A percentile compares a stretch with the other conserved stretches of the same genome.
Conservation (phyloP, 2,113 vertebrate genomes). For the Anarhynchus alexandrinus region DNA sequence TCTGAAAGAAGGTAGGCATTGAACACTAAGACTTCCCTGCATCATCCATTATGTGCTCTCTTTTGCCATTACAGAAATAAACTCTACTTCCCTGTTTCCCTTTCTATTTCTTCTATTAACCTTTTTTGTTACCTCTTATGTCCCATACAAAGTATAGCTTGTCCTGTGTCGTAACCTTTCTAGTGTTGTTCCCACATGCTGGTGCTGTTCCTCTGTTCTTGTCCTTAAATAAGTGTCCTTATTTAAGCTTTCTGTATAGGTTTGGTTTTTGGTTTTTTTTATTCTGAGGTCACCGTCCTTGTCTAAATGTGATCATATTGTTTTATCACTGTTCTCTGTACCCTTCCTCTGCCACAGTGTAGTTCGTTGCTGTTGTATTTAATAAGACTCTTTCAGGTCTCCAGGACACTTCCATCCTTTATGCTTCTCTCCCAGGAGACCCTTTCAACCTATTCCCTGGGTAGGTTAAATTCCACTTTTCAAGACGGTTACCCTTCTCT, state of each 20-base stretch:
- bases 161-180: background rate
- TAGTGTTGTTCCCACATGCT: background rate
- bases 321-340: background rate
- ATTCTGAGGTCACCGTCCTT: background rate
- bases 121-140: background rate
- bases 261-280: background rate
- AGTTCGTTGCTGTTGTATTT: background rate
- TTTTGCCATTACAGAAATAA: background rate
- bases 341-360: background rate
- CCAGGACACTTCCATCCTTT: background rate
- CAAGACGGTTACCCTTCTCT: background rate
- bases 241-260: background rate
- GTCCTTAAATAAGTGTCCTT: slow-evolving; percentile 7
- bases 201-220: background rate
- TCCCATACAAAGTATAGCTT: background rate
- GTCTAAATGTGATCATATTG: background rate
- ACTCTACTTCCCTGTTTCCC: background rate
- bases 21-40: background rate
- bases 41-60: background rate
- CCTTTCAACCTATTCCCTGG: background rate
- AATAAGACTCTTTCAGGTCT: background rate
- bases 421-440: background rate
- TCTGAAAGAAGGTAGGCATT: background rate
- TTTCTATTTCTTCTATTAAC: background rate
- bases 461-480: background rate